Conservation (phyloP, 2,113 vertebrate genomes). For the Turdus rufiventris region DNA sequence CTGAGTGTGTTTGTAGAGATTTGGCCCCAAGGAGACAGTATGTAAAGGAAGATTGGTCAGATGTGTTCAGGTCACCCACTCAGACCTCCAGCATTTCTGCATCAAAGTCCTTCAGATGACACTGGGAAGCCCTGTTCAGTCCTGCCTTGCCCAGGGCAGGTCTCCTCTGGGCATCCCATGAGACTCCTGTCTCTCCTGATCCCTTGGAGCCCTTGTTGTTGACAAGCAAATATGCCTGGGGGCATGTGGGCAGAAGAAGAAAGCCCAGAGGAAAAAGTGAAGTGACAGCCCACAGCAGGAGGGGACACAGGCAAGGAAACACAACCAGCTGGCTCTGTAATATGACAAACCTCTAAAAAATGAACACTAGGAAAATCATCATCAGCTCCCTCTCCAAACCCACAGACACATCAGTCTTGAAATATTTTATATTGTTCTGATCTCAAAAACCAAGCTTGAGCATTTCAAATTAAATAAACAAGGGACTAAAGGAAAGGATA, state of each 20-base stretch:
- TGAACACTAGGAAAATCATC: background rate
- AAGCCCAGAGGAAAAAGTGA: background rate
- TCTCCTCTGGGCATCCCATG: background rate
- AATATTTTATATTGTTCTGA: background rate
- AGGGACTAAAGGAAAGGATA: background rate
- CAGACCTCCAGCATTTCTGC: background rate
- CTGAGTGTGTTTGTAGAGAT: background rate
- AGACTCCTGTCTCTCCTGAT: background rate
- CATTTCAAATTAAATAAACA: background rate
- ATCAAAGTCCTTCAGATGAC: background rate
- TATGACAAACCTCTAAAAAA: background rate
- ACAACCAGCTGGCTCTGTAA: background rate
- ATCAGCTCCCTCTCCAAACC: background rate
- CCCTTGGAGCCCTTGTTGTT: background rate
- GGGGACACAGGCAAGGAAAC: background rate
- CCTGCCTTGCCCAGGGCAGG: background rate
- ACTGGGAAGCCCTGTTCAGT: background rate
- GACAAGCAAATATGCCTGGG: background rate
- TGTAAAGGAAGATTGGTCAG: background rate
- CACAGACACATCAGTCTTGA: background rate
- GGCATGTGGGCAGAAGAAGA: background rate
- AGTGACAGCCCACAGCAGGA: background rate
- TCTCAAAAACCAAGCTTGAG: background rate
- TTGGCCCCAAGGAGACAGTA: background rate
- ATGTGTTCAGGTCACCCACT: background rate